A percentile compares a stretch with the other conserved stretches of the same genome.
These are phyloP conservation scores for Cephalopterus ornatus DNA, from an alignment of 2,113 vertebrate genomes.

Conservation along the genomic window DNA sequence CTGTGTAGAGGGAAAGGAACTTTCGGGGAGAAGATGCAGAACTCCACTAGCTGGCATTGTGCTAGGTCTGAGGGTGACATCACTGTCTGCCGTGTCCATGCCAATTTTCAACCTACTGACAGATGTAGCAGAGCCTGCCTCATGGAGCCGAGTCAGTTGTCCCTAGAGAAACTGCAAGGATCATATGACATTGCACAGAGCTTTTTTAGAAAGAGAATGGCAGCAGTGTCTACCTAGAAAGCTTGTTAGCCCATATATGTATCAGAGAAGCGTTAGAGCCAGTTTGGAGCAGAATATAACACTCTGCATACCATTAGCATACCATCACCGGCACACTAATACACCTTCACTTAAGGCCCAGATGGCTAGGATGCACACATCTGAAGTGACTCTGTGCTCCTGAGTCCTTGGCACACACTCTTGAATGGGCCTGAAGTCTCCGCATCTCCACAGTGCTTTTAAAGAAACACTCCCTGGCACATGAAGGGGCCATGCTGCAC, in stretches of 20 bases:
- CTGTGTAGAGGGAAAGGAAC: background rate
- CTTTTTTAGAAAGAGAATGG: background rate
- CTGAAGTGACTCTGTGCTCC: fast-evolving
- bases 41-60: background rate
- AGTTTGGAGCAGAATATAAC: background rate
- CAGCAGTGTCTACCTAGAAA: background rate
- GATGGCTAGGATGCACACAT: background rate
- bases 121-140: background rate
- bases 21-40: background rate
- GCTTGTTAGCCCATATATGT: background rate
- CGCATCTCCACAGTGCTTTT: fast-evolving
- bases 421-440: background rate
- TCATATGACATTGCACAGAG: background rate
- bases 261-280: background rate
- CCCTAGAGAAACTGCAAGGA: background rate
- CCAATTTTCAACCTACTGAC: background rate
- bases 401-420: background rate
- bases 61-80: background rate
- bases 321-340: background rate
- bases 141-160: background rate
- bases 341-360: background rate
- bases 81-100: background rate
- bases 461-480: fast-evolving
- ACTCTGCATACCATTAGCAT: background rate
- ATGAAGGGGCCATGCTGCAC: fast-evolving